These are phyloP conservation scores for Coelogynopora nodosa DNA, from an alignment of 2,888 invertebrate genomes.

Conservation along the genomic window DNA sequence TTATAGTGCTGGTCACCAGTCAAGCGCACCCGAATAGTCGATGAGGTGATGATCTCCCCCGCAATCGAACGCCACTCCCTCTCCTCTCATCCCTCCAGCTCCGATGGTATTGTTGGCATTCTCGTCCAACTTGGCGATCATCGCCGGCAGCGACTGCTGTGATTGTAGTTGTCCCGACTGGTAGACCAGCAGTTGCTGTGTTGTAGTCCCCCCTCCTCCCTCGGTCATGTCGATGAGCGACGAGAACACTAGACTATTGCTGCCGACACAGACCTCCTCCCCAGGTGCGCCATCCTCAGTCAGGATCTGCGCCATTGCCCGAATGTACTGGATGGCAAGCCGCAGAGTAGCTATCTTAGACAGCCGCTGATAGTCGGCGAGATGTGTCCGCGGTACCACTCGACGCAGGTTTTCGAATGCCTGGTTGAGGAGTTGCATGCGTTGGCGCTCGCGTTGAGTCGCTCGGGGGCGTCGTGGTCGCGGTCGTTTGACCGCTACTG, in stretches of 20 bases:
- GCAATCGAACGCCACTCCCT: not conserved
- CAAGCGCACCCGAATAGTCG: not conserved
- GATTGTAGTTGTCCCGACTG: too few species aligned
- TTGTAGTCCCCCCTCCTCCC: too few species aligned
- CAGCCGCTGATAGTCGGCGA: constrained; percentile 59
- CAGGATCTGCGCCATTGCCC: constrained; percentile 51
- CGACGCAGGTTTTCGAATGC: constrained; percentile 59
- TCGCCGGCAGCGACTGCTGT: not conserved
- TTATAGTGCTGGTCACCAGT: not conserved
- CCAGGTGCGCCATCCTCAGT: not conserved
- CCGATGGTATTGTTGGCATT: not conserved
- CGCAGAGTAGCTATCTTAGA: constrained; percentile 61
- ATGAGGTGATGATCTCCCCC: not conserved
- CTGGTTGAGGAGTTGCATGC: constrained; percentile 61
- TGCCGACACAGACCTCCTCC: constrained; percentile 5
- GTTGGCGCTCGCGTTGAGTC: constrained; percentile 57
- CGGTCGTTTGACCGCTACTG: not conserved
- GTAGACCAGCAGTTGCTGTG: not conserved
- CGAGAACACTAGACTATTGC: not conserved
- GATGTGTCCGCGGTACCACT: constrained; percentile 58
- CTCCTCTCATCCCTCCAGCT: not conserved
- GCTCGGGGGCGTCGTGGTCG: constrained; percentile 50
- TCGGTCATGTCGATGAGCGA: not conserved
- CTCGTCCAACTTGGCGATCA: not conserved
- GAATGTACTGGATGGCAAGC: constrained; percentile 60